These are phyloP conservation scores for Crambe crambe DNA, from an alignment of 37 sponge, comb jelly and placozoan genomes.

Conservation along the genomic window DNA sequence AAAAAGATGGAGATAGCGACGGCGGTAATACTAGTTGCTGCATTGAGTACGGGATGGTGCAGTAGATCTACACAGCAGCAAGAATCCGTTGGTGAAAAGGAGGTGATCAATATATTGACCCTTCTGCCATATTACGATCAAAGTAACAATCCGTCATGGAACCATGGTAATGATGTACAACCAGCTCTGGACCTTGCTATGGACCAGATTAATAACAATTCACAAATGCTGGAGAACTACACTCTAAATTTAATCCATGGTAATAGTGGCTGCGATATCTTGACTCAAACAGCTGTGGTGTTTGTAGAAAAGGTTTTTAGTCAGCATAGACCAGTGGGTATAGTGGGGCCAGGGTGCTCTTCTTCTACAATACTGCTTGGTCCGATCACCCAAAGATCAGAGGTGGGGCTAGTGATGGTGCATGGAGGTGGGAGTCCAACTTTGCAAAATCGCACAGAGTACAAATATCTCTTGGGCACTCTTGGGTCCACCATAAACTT, in stretches of 20 bases:
- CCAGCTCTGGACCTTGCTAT: too few species aligned
- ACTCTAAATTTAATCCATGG: slow-evolving; percentile 12
- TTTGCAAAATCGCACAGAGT: slow-evolving; percentile 1
- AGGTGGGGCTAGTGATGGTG: slow-evolving; percentile 12
- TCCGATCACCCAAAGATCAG: background rate
- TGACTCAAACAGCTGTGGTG: background rate
- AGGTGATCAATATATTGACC: background rate
- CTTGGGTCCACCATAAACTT: slow-evolving; percentile 22
- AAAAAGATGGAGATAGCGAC: too few species aligned
- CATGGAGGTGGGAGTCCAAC: slow-evolving; percentile 19
- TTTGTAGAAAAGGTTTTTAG: background rate
- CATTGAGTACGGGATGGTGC: too few species aligned
- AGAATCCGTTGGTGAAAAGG: too few species aligned
- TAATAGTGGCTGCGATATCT: slow-evolving; percentile 30
- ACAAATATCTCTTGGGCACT: slow-evolving; percentile 13
- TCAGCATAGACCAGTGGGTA: background rate
- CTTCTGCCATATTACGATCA: background rate
- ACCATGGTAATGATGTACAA: background rate
- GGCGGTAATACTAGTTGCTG: too few species aligned
- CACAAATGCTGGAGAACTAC: background rate
- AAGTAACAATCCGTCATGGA: background rate
- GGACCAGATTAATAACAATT: background rate
- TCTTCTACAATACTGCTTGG: background rate
- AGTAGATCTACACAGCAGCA: too few species aligned
- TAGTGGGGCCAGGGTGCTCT: slow-evolving; percentile 45